These are phyloP conservation scores for Pao palembangensis DNA, from an alignment of 2,113 vertebrate genomes.

Conservation along the genomic window DNA sequence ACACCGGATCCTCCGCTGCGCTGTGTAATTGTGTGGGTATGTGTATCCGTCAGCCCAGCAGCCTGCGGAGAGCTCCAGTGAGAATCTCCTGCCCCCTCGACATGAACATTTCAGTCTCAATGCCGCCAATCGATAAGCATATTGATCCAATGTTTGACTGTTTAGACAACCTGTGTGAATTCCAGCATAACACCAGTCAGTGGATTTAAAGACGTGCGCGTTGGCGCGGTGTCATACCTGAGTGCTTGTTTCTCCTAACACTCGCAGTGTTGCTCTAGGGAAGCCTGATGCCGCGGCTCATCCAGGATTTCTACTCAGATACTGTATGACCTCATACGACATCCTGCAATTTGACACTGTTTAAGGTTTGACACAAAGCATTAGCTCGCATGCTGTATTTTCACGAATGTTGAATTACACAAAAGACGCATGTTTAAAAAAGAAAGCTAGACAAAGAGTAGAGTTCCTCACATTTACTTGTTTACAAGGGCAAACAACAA, in stretches of 20 bases:
- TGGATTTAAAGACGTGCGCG: conserved; percentile 40
- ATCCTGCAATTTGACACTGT: too few species aligned
- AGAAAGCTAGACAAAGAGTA: neutral
- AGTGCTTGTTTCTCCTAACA: neutral
- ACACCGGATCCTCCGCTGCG: neutral
- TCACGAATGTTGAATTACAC: neutral
- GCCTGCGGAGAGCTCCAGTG: conserved; percentile 43
- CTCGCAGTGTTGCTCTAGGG: neutral
- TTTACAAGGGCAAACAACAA: neutral
- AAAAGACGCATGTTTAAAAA: neutral
- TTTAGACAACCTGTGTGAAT: conserved; percentile 72
- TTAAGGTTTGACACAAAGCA: too few species aligned
- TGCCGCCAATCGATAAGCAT: conserved; percentile 61
- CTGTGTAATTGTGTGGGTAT: neutral
- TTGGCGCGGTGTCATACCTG: neutral
- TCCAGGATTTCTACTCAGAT: too few species aligned
- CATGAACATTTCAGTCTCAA: conserved; percentile 67
- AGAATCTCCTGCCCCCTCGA: conserved; percentile 63
- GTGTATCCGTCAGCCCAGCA: conserved; percentile 16
- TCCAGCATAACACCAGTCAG: conserved; percentile 54
- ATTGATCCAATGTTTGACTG: conserved; percentile 68
- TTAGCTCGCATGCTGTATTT: too few species aligned
- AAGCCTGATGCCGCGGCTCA: neutral
- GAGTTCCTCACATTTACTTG: neutral
- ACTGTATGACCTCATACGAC: too few species aligned